phyloP scores from a whole-genome alignment of 2,797 vertebrate genomes.

The Erpetoichthys calabaricus region DNA sequence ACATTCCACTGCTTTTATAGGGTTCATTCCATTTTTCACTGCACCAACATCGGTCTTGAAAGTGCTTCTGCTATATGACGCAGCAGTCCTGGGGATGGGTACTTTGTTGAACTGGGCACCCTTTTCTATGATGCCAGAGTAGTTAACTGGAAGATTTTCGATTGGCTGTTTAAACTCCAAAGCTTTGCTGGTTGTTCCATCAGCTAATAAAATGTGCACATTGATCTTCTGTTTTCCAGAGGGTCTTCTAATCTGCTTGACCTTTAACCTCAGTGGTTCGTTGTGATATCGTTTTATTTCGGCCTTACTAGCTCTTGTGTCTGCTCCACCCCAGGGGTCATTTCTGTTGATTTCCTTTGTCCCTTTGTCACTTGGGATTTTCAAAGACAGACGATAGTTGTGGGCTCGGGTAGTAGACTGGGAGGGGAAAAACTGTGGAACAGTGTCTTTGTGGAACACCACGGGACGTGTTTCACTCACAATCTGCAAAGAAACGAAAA shows the following conservation, averaged over 20 bases:
- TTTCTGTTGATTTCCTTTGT: too few species aligned
- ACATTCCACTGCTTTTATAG: neutral
- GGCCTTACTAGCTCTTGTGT: too few species aligned
- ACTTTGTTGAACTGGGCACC: neutral
- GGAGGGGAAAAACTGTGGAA: too few species aligned
- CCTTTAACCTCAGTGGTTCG: conserved; percentile 8
- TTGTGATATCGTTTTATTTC: conserved; percentile 2
- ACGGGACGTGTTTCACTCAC: conserved; percentile 23
- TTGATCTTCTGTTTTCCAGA: conserved; percentile 8
- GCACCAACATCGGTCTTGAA: conserved; percentile 10
- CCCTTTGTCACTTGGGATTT: too few species aligned
- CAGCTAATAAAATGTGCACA: conserved; percentile 8
- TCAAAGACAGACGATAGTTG: too few species aligned
- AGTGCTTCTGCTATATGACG: conserved; percentile 1
- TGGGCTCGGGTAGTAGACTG: too few species aligned
- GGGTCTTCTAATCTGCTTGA: conserved; percentile 2
- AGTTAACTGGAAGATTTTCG: neutral
- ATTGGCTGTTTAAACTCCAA: conserved; percentile 3
- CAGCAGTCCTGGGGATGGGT: neutral
- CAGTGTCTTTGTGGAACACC: conserved; percentile 18
- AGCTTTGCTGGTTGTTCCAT: neutral
- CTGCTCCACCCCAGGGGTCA: too few species aligned
- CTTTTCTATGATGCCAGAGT: conserved; percentile 5
- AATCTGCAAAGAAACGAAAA: conserved; percentile 24
- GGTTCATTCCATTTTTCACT: conserved; percentile 13